These are phyloP conservation scores for Papilio polyxenes DNA, from an alignment of 1,140 invertebrate genomes.

Conservation along the genomic window DNA sequence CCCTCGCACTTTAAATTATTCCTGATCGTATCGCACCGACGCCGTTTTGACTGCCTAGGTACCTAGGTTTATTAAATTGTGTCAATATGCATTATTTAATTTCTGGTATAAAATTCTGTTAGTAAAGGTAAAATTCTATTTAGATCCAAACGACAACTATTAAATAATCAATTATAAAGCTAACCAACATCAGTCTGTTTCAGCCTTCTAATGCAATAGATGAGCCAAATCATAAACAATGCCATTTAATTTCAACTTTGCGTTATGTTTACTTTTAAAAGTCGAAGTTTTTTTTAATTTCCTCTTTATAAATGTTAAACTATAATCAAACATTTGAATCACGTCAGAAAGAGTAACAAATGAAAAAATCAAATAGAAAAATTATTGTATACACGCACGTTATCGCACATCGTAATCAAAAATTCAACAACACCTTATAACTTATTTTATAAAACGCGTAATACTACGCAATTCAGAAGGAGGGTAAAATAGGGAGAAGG, in stretches of 20 bases:
- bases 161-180: background rate
- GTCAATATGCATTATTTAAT: background rate
- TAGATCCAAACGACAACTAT: background rate
- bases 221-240: background rate
- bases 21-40: conserved; percentile 39
- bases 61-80: background rate
- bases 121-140: background rate
- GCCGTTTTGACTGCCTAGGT: conserved; percentile 35
- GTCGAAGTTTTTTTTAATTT: no score
- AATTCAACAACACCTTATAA: conserved; percentile 34
- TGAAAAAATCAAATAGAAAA: conserved; percentile 4
- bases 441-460: conserved; percentile 42
- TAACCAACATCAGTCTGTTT: background rate
- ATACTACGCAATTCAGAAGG: conserved; percentile 50
- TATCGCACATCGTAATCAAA: conserved; percentile 4
- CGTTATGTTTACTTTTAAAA: background rate
- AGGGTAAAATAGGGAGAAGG: conserved; percentile 40
- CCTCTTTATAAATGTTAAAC: no score
- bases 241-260: background rate
- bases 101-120: background rate
- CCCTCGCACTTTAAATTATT: conserved; percentile 43
- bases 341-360: background rate
- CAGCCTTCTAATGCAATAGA: background rate
- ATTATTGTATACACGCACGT: background rate
- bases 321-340: background rate